phyloP scores from a whole-genome alignment of 2,797 vertebrate species.

The Mormyrus hasselquistii region DNA sequence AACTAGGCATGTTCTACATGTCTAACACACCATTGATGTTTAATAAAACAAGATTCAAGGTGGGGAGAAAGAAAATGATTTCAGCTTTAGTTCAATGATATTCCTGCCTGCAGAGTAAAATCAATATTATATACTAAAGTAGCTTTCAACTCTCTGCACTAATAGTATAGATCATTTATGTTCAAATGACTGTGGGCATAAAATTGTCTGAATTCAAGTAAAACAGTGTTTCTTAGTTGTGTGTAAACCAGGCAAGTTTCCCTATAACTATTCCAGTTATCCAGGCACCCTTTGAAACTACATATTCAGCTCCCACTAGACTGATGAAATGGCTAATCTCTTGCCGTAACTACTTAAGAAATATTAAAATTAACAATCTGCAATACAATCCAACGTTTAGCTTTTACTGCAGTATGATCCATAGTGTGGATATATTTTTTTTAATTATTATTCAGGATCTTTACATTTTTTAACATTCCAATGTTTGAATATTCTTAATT shows the following conservation, averaged over 20 bases:
- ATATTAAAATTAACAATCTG: not conserved
- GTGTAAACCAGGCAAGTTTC: not conserved
- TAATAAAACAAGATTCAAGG: not conserved
- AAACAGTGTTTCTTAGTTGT: not conserved
- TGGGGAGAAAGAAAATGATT: not conserved
- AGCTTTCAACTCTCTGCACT: not conserved
- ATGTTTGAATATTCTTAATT: not conserved
- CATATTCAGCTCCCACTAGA: not conserved
- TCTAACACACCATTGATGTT: not conserved
- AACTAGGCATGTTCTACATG: not conserved
- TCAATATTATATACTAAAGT: not conserved
- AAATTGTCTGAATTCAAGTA: not conserved
- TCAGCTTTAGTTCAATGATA: not conserved
- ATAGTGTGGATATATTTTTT: not conserved
- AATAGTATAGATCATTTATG: not conserved
- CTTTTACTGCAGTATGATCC: not conserved
- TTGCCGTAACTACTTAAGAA: not conserved
- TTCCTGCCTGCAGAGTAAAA: not conserved
- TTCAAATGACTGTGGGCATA: not conserved
- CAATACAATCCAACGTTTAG: not conserved
- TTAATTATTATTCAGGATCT: not conserved
- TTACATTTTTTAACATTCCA: not conserved
- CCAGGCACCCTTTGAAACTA: not conserved
- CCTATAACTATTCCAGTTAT: not conserved
- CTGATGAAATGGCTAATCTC: not conserved